Conservation (phyloP, 2,888 invertebrate species). For the Callosobruchus maculatus region DNA sequence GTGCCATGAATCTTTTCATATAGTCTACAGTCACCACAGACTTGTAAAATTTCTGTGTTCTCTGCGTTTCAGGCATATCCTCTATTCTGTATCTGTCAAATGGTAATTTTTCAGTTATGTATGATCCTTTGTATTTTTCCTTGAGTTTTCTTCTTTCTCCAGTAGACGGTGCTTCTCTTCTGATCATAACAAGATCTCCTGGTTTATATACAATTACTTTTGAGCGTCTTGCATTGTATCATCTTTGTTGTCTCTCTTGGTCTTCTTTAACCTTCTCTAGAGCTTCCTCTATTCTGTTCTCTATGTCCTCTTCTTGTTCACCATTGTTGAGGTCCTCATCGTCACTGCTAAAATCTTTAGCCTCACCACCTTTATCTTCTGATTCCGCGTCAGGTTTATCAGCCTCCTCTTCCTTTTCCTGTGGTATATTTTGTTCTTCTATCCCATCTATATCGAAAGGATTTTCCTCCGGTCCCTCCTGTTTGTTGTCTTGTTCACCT, state of each 20-base stretch:
- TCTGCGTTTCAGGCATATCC: too few species aligned
- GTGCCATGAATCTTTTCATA: too few species aligned
- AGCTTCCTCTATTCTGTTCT: constrained; percentile 37
- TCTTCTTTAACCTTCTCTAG: constrained; percentile 26
- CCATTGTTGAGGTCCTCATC: constrained; percentile 42
- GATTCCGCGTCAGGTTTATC: constrained; percentile 36
- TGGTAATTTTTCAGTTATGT: too few species aligned
- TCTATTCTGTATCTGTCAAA: too few species aligned
- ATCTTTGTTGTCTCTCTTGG: constrained; percentile 17
- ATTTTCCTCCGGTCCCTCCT: constrained; percentile 52
- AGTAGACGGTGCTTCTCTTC: too few species aligned
- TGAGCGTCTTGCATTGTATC: constrained; percentile 38
- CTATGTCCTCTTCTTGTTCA: constrained; percentile 44
- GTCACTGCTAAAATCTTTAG: constrained; percentile 40
- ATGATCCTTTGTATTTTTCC: too few species aligned
- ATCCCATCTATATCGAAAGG: constrained; percentile 74
- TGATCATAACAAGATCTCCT: too few species aligned
- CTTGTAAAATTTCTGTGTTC: too few species aligned
- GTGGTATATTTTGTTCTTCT: constrained; percentile 55
- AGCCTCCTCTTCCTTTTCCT: constrained; percentile 44
- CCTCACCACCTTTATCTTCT: constrained; percentile 30
- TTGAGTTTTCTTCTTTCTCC: too few species aligned
- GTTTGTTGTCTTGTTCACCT: constrained; percentile 41
- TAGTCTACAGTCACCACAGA: too few species aligned
- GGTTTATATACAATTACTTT: too few species aligned